Evolutionary conservation across 2,888 invertebrate species (phyloP).

Genomic region (Erebia palarica): DNA sequence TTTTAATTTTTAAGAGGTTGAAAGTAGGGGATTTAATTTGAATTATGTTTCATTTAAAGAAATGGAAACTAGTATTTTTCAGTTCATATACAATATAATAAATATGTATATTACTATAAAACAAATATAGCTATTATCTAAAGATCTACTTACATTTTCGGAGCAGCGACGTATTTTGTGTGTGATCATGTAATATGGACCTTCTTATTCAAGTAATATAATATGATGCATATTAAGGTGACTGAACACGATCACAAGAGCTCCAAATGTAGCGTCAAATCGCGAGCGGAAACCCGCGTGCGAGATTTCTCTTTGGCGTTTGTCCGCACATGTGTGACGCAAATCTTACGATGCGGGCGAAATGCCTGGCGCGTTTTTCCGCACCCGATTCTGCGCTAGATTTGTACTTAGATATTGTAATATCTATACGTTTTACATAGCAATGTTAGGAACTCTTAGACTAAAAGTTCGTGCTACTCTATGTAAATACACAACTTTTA

Average conservation of each 20-base stretch:
- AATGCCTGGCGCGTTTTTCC: too few relatives aligned
- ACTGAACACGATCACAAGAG: neutral
- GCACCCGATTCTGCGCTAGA: too few relatives aligned
- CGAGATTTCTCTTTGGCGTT: too few relatives aligned
- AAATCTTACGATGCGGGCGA: too few relatives aligned
- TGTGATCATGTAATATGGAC: neutral
- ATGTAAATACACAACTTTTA: neutral
- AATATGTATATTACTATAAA: neutral
- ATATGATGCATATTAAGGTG: neutral
- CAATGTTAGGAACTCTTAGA: constrained; percentile 8
- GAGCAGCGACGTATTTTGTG: neutral
- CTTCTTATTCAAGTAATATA: neutral
- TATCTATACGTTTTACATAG: neutral
- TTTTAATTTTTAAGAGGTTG: too few relatives aligned
- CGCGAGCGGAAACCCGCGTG: too few relatives aligned
- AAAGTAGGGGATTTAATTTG: too few relatives aligned
- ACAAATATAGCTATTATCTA: neutral
- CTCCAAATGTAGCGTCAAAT: too few relatives aligned
- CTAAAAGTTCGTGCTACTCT: constrained; percentile 1
- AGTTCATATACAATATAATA: neutral
- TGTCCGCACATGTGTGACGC: too few relatives aligned
- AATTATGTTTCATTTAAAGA: neutral
- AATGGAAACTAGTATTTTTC: neutral
- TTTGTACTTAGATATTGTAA: neutral
- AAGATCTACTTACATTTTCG: neutral